Evolutionary conservation across 2,888 invertebrate genomes (phyloP).

Genomic region (Polymixis flavicincta): DNA sequence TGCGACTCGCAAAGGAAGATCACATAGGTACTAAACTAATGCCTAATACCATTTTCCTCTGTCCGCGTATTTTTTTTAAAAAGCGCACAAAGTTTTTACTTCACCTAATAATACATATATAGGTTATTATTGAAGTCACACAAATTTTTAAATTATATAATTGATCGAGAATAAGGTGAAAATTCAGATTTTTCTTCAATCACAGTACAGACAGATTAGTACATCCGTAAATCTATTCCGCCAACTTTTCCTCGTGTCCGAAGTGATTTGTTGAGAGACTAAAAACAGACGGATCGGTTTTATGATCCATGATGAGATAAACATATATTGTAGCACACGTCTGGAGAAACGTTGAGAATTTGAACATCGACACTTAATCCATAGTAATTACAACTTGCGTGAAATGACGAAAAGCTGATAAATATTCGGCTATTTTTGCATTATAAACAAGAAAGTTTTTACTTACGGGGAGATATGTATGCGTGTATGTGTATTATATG

Average conservation of each 20-base stretch:
- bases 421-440: background rate
- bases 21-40: too few relatives aligned
- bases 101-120: too few relatives aligned
- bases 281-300: constrained; percentile 22
- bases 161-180: background rate
- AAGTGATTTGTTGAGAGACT: constrained; percentile 36
- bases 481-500: too few relatives aligned
- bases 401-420: constrained; percentile 15
- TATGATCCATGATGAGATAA: constrained; percentile 37
- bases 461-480: too few relatives aligned
- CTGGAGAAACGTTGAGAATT: background rate
- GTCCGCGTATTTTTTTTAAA: too few relatives aligned
- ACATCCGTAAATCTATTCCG: background rate
- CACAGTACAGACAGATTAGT: background rate
- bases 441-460: constrained; percentile 17
- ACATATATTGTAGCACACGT: constrained; percentile 10
- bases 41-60: too few relatives aligned
- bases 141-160: too few relatives aligned
- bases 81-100: too few relatives aligned
- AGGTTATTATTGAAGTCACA: too few relatives aligned
- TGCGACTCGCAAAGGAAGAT: too few relatives aligned
- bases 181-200: background rate
- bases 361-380: background rate
- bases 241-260: background rate
- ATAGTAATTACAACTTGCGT: constrained; percentile 6